Evolutionary conservation across 2,888 invertebrate species (phyloP).

Genomic region (Rhagonycha fulva): DNA sequence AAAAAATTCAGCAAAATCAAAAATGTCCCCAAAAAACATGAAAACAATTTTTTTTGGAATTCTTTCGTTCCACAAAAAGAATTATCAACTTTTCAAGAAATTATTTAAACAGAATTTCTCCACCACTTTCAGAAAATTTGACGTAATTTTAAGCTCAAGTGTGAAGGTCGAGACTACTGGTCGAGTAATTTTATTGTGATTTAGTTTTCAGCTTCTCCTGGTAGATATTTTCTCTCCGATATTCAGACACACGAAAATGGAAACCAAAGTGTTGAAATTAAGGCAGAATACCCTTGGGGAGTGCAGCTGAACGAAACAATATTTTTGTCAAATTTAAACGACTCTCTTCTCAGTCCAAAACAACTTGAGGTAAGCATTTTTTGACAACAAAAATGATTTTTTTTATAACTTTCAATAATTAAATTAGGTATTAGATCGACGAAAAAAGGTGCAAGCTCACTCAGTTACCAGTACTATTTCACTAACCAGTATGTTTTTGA

Average conservation of each 20-base stretch:
- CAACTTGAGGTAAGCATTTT: conserved; percentile 42
- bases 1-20: too few species aligned
- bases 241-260: conserved; percentile 56
- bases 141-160: neutral
- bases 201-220: conserved; percentile 72
- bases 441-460: conserved; percentile 49
- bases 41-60: too few species aligned
- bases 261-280: conserved; percentile 62
- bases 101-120: too few species aligned
- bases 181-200: neutral
- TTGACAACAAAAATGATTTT: neutral
- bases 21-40: too few species aligned
- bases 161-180: neutral
- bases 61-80: too few species aligned
- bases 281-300: conserved; percentile 68
- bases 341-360: conserved; percentile 33
- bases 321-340: conserved; percentile 45
- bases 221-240: conserved; percentile 69
- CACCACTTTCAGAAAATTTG: too few species aligned
- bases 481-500: conserved; percentile 60
- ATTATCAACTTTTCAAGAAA: too few species aligned
- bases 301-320: conserved; percentile 67
- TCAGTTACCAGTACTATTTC: conserved; percentile 57
- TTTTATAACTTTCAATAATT: neutral
- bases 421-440: conserved; percentile 50